Evolutionary conservation across 2,113 vertebrate genomes (phyloP), one percentile per base, ranked within the genome.

Genomic region (Sprattus sprattus): DNA sequence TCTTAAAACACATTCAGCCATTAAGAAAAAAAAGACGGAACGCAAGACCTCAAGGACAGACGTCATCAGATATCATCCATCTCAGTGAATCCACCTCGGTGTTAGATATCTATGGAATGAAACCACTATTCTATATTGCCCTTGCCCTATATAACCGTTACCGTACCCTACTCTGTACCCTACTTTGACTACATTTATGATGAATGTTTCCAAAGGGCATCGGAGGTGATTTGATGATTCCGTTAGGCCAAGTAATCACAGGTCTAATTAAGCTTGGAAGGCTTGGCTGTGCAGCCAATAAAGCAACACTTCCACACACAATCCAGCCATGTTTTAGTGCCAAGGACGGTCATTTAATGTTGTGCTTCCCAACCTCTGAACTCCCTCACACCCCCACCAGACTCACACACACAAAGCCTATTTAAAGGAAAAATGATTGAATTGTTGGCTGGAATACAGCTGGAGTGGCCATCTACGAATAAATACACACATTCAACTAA

Each of bases 281-380:
- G 60, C 60, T n/a, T 25, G 7, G 52, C 1, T 39, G 39, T 39
- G 39, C 39, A 39, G 39, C 1, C 1, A 39, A 39, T 39, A 39
- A 39, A 39, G 39, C 39, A 39, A 39, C 39, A 39, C 39, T 39
- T 39, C 39, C 39, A 64, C 22, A 22, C 57, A 60, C 22, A 64
- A 64, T 64, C 20, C 3, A 64, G 7, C 60, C 13, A n/a, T 67
- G 22, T 75, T 39, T 75, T 4, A 4, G 28, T 75, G 25, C 85
- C 85, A 88, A 92, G 91, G 89, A 90, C 92, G 88, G 86, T 90
- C 90, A 93, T 92, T 89, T 91, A 90, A 91, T 90, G 89, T 91
- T 89, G 89, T 85, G 87, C 88, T 85, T 89, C 22, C 8, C 83
- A 45, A 7, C 82, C 80, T 18, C 71, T 54, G 83, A 83, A 45